phyloP scores from a whole-genome alignment of 2,888 invertebrate species.

The Tiliacea citrago region DNA sequence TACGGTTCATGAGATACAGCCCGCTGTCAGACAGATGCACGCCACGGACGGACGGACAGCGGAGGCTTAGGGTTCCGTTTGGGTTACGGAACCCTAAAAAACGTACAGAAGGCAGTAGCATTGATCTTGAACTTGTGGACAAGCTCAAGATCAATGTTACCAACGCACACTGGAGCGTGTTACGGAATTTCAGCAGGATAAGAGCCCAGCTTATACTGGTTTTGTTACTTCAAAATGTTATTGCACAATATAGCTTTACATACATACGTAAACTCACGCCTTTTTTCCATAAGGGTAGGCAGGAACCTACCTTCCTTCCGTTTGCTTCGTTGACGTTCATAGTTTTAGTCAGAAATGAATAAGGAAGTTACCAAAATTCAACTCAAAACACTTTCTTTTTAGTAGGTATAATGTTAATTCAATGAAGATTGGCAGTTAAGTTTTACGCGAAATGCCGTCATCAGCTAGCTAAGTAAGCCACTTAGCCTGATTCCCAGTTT shows the following conservation, averaged over 20 bases:
- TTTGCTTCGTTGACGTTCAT: background rate
- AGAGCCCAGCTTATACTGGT: background rate
- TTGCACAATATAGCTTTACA: background rate
- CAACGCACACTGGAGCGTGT: background rate
- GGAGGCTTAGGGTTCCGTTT: too few relatives aligned
- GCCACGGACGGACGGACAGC: too few relatives aligned
- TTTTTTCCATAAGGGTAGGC: background rate
- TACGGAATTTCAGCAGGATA: background rate
- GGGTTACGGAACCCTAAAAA: background rate
- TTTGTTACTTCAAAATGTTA: background rate
- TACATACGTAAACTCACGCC: background rate
- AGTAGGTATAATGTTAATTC: constrained; percentile 42
- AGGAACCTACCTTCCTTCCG: background rate
- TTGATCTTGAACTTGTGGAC: background rate
- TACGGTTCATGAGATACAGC: too few relatives aligned
- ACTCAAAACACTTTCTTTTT: constrained; percentile 32
- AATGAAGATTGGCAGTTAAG: constrained; percentile 46
- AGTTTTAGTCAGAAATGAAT: constrained; percentile 3
- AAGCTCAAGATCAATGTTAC: too few relatives aligned
- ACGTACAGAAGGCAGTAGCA: background rate
- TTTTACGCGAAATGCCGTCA: constrained; percentile 38
- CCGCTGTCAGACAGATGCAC: too few relatives aligned
- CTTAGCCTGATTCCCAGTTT: constrained; percentile 45
- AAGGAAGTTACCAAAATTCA: background rate
- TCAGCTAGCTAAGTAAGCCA: constrained; percentile 44